Conservation (phyloP, 2,113 vertebrate species). For the Trematomus loennbergii region DNA sequence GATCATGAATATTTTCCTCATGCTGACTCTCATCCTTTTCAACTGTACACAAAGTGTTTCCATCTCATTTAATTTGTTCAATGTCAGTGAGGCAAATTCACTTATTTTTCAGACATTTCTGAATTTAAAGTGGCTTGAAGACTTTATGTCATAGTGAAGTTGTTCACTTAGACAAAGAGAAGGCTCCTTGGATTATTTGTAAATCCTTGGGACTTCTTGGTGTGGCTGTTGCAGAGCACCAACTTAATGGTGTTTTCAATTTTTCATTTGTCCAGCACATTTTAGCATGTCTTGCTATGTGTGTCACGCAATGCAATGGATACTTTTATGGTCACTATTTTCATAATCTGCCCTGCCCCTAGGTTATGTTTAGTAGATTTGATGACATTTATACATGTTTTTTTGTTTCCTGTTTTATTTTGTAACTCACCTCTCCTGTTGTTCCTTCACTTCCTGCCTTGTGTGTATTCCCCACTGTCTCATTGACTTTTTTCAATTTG, state of each 20-base stretch:
- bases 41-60: neutral
- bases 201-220: neutral
- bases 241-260: neutral
- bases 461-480: too few relatives aligned
- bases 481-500: too few relatives aligned
- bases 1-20: neutral
- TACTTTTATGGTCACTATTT: neutral
- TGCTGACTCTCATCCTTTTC: neutral
- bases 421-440: too few relatives aligned
- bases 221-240: neutral
- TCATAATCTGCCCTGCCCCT: too few relatives aligned
- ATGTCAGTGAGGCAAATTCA: slow-evolving; percentile 31
- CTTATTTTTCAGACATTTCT: slow-evolving; percentile 46
- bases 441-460: too few relatives aligned
- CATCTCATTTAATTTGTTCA: slow-evolving; percentile 22
- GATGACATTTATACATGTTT: too few relatives aligned
- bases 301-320: neutral
- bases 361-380: too few relatives aligned
- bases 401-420: too few relatives aligned
- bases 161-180: slow-evolving; percentile 11
- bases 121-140: slow-evolving; percentile 29
- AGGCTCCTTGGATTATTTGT: neutral
- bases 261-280: neutral
- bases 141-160: slow-evolving; percentile 23
- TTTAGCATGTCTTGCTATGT: neutral